Base-by-base conservation (phyloP, 2,888 invertebrate genomes). In the Nezara viridula region DNA sequence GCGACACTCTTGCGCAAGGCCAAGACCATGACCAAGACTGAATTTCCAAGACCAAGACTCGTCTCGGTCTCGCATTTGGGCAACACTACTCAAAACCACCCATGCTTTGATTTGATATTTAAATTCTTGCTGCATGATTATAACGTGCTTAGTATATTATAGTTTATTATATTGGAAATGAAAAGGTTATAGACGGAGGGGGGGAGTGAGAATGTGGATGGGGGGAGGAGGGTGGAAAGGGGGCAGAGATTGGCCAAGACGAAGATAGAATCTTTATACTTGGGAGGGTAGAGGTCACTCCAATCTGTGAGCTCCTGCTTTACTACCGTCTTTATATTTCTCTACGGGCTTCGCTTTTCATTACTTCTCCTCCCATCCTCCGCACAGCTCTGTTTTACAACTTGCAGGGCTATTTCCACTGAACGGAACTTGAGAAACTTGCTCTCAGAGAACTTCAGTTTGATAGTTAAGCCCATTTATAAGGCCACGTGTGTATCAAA, bases 241-340 rank as follows among this genome's bases (percentile, higher is more conserved):
- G 86, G 87, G 90, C 89, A 86, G 52, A 89, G 89, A 89, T 89
- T 90, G 89, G 50, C 55, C 49, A 47, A 77, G 89, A 89, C 90
- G 90, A 86, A 90, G 90, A 90, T 89, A 88, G 90, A 90, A 89
- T 87, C 89, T 88, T 88, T 88, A 88, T 86, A 47, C 81, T n/a
- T 5, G 14, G n/a, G 86, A 47, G 47, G 86, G 86, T 50, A 49
- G 32, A 81, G 86, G 86, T 86, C 86, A 86, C 86, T 86, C 86
- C 86, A 86, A 86, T 86, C 86, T 86, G 6, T 86, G 86, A 49
- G 50, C 50, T 86, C 86, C 49, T 10, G 37, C 32, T 81, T 81
- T 81, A 81, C 81, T 81, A 86, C 86, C 86, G 86, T 47, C 52
- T 86, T 86, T 86, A 86, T 86, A 86, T 86, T 86, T 86, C 86